Conservation (phyloP, 2,113 vertebrate genomes). For the Ochotona princeps region DNA sequence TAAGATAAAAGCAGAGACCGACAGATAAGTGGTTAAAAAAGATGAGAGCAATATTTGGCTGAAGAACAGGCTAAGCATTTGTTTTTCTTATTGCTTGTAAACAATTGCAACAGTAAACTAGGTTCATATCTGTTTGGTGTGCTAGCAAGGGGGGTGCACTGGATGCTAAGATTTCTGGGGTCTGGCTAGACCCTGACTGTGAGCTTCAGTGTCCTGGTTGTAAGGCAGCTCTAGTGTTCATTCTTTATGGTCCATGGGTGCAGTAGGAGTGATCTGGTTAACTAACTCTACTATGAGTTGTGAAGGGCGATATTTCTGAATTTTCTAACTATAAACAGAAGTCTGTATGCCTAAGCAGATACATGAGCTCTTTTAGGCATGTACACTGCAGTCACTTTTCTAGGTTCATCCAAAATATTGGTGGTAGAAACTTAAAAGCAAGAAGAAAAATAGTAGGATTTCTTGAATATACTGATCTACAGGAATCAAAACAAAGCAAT, state of each 20-base stretch:
- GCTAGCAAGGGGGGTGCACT: not conserved
- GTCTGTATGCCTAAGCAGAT: not conserved
- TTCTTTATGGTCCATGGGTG: not conserved
- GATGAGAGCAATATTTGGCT: not conserved
- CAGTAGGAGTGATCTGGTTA: not conserved
- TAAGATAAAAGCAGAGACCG: constrained; percentile 42
- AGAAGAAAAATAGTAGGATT: constrained; percentile 42
- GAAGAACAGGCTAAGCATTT: not conserved
- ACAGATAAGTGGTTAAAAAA: not conserved
- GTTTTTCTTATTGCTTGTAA: constrained; percentile 43
- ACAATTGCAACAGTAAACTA: not conserved
- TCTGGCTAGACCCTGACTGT: not conserved
- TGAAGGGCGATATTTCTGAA: not conserved
- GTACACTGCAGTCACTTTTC: not conserved
- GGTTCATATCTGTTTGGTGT: not conserved
- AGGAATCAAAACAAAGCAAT: constrained; percentile 48
- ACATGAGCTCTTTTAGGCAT: not conserved
- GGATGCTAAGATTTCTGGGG: not conserved
- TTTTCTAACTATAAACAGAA: not conserved
- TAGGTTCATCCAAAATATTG: constrained; percentile 40
- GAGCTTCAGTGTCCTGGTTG: not conserved
- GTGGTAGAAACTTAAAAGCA: constrained; percentile 2
- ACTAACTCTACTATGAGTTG: not conserved
- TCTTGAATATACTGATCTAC: constrained; percentile 25
- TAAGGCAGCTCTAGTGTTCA: not conserved